These are phyloP conservation scores for Zaprionus ornatus DNA, from an alignment of 1,140 invertebrate species.

Conservation along the genomic window DNA sequence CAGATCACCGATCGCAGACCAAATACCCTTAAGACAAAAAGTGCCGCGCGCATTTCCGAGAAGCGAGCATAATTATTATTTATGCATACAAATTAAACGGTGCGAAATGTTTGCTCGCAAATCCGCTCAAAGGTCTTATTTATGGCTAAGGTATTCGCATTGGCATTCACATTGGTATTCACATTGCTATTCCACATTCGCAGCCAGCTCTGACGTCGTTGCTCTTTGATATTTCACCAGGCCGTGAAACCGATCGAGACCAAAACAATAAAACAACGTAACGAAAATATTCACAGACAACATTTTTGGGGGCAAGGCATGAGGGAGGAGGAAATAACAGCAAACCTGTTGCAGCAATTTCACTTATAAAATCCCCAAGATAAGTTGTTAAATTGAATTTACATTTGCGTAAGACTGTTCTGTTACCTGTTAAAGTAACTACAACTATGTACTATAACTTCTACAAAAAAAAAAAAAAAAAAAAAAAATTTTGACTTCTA, in stretches of 20 bases:
- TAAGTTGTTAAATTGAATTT: not conserved
- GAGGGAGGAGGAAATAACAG: not conserved
- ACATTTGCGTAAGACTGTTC: too few relatives aligned
- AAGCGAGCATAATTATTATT: slow-evolving; percentile 73
- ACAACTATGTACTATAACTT: too few relatives aligned
- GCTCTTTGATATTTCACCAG: slow-evolving; percentile 56
- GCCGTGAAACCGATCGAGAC: slow-evolving; percentile 28
- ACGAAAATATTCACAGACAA: not conserved
- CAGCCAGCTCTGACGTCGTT: slow-evolving; percentile 6
- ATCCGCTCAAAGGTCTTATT: slow-evolving; percentile 62
- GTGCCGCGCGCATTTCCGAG: slow-evolving; percentile 50
- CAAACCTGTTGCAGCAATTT: not conserved
- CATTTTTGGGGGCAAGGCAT: not conserved
- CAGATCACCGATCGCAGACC: not conserved
- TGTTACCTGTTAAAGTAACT: too few relatives aligned
- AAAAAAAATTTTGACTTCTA: too few relatives aligned
- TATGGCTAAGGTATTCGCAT: slow-evolving; percentile 25
- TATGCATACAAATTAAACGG: slow-evolving; percentile 77
- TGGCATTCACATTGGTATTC: not conserved
- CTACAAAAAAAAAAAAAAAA: too few relatives aligned
- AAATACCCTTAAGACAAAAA: slow-evolving; percentile 36
- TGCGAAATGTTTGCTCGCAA: slow-evolving; percentile 54
- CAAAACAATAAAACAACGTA: not conserved
- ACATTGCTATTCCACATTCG: not conserved
- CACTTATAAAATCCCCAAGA: not conserved